Evolutionary conservation across 2,113 vertebrate genomes (phyloP), one percentile per base, ranked within the genome.

Genomic region (Erpornis zantholeuca): DNA sequence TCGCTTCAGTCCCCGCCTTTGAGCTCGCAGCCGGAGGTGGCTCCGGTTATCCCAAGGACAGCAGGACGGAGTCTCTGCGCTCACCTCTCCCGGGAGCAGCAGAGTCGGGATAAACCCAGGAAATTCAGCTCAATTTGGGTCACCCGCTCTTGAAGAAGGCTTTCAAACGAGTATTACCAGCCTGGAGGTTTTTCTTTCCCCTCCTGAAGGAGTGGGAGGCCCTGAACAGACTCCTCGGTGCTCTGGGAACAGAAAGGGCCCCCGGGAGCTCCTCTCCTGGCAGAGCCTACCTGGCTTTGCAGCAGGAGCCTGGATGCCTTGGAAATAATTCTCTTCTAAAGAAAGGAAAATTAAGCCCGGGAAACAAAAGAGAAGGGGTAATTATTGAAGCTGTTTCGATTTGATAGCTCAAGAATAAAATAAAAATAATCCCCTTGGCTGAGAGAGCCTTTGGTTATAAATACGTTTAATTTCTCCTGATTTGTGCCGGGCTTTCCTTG

Each of bases 61-160:
- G 50, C 3, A 4, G 77, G 52, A 93, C 28, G 0, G 2, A 78
- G 7, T 33, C 72, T 57, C 54, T 15, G 44, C 40, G 64, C 42
- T 6, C 27, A 0, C 68, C 15, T 81, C 94, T 36, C 94, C 92
- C 2, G 11, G 91, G 50, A 40, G 93, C 64, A 63, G 22, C 38
- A 38, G 1, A 52, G 28, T 1, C 16, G 7, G 72, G 69, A 25
- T 29, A 76, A 86, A 77, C 10, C 35, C 68, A 35, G 83, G 64
- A 36, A 66, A 54, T 16, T 31, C 57, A 44, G 90, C 88, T 93
- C 93, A 92, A 89, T 84, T 95, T 87, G 82, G 94, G 88, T 90
- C 89, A 93, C 82, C 72, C 82, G 12, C 82, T 90, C 63, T n/a
- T 82, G 91, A 56, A 88, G 73, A 85, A 96, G 75, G 11, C 42